These are phyloP conservation scores for Orthosia incerta DNA, from an alignment of 2,888 invertebrate genomes.

Conservation along the genomic window DNA sequence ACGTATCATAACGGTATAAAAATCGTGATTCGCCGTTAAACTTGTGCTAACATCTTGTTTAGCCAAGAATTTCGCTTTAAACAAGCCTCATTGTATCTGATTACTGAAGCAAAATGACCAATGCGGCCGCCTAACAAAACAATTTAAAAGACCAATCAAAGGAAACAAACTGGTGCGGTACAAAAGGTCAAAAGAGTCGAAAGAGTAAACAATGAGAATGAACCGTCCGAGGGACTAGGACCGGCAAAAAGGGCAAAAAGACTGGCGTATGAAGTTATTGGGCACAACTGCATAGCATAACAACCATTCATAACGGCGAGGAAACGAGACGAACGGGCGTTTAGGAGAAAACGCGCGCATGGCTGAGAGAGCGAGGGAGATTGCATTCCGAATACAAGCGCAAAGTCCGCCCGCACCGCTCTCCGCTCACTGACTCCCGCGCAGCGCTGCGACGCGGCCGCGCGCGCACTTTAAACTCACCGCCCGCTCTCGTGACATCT, in stretches of 20 bases:
- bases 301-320: slow-evolving; percentile 85
- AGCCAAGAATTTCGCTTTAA: slow-evolving; percentile 56
- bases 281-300: slow-evolving; percentile 81
- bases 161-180: slow-evolving; percentile 40
- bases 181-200: slow-evolving; percentile 64
- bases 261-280: slow-evolving; percentile 73
- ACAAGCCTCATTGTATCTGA: slow-evolving; percentile 53
- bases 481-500: slow-evolving; percentile 74
- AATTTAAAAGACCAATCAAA: slow-evolving; percentile 38
- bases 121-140: slow-evolving; percentile 32
- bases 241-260: slow-evolving; percentile 74
- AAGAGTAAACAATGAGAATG: slow-evolving; percentile 74
- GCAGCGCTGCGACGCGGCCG: slow-evolving; percentile 70
- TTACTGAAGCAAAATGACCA: slow-evolving; percentile 42
- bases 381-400: slow-evolving; percentile 85
- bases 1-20: slow-evolving; percentile 73
- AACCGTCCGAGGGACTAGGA: slow-evolving; percentile 66
- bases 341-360: slow-evolving; percentile 81
- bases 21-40: slow-evolving; percentile 74
- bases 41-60: slow-evolving; percentile 69
- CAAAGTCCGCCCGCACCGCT: slow-evolving; percentile 70
- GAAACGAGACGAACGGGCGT: slow-evolving; percentile 79
- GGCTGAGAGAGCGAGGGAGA: slow-evolving; percentile 88
- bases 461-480: slow-evolving; percentile 51
- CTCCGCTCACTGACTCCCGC: slow-evolving; percentile 74